Evolutionary conservation across 2,888 invertebrate genomes (phyloP).

Genomic region (Hololepta plana): DNA sequence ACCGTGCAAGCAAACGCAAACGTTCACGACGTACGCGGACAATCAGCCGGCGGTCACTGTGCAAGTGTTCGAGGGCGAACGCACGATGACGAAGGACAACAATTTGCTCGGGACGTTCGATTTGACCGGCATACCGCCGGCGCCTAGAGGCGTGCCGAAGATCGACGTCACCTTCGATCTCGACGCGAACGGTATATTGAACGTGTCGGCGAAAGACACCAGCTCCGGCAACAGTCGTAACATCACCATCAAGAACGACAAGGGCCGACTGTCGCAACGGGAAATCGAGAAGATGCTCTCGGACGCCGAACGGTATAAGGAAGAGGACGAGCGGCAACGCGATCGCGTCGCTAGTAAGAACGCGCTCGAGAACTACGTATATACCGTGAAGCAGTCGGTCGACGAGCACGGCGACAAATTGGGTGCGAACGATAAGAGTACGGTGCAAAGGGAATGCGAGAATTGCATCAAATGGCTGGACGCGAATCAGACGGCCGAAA

Average conservation of each 20-base stretch:
- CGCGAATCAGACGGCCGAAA: slow-evolving; percentile 41
- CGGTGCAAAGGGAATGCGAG: slow-evolving; percentile 31
- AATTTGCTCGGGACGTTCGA: slow-evolving; percentile 30
- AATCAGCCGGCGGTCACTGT: slow-evolving; percentile 62
- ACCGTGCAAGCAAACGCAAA: slow-evolving; percentile 53
- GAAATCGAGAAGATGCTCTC: slow-evolving; percentile 68
- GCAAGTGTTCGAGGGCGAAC: slow-evolving; percentile 44
- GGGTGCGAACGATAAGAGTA: slow-evolving; percentile 24
- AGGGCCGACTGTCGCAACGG: slow-evolving; percentile 59
- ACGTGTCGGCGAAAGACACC: slow-evolving; percentile 33
- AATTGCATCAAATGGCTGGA: slow-evolving; percentile 55
- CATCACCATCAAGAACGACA: slow-evolving; percentile 71
- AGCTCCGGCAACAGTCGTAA: slow-evolving; percentile 47
- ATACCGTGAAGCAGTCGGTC: slow-evolving; percentile 47
- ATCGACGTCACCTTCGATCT: slow-evolving; percentile 48
- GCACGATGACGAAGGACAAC: slow-evolving; percentile 39
- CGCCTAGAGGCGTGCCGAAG: slow-evolving; percentile 32
- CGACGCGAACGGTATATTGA: slow-evolving; percentile 57
- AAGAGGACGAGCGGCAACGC: slow-evolving; percentile 51
- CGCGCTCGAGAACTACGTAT: slow-evolving; percentile 51
- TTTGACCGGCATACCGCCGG: slow-evolving; percentile 33
- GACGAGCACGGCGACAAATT: slow-evolving; percentile 46
- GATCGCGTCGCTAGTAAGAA: slow-evolving; percentile 54
- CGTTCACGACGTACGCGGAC: slow-evolving; percentile 65
- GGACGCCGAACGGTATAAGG: slow-evolving; percentile 55